Evolutionary conservation across 2,113 vertebrate genomes (phyloP).

Genomic region (Cynopterus brachyotis): DNA sequence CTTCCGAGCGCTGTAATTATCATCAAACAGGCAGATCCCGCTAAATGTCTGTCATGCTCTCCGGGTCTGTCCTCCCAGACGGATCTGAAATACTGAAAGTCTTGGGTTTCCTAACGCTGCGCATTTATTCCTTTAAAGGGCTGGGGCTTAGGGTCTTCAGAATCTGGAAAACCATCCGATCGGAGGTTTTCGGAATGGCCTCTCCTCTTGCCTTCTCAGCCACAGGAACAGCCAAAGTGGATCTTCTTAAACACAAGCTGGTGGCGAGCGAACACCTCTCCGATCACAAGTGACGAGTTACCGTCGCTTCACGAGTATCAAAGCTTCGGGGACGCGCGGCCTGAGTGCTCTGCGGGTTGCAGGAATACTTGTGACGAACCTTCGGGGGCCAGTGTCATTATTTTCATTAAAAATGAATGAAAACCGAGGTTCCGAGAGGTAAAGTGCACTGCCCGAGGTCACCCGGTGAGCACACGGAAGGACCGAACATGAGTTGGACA

Average conservation of each 20-base stretch:
- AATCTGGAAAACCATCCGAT: constrained; percentile 50
- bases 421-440: neutral
- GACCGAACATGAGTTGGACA: neutral
- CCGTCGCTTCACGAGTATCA: neutral
- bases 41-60: constrained; percentile 64
- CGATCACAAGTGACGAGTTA: neutral
- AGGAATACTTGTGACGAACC: neutral
- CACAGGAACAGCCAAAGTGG: neutral
- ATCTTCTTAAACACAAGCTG: neutral
- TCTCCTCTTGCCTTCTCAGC: constrained; percentile 62
- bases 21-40: constrained; percentile 68
- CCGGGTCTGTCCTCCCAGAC: constrained; percentile 22
- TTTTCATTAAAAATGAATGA: neutral
- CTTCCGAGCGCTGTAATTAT: constrained; percentile 71
- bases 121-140: constrained; percentile 60
- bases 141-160: constrained; percentile 34
- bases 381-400: neutral
- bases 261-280: neutral
- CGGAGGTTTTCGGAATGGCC: constrained; percentile 36
- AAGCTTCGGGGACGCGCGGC: neutral
- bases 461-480: neutral
- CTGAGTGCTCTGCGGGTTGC: neutral
- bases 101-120: constrained; percentile 50
- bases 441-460: neutral
- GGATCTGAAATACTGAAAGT: constrained; percentile 58